Evolutionary conservation across 2,113 vertebrate species (phyloP).

Genomic region (Paratilapia polleni): DNA sequence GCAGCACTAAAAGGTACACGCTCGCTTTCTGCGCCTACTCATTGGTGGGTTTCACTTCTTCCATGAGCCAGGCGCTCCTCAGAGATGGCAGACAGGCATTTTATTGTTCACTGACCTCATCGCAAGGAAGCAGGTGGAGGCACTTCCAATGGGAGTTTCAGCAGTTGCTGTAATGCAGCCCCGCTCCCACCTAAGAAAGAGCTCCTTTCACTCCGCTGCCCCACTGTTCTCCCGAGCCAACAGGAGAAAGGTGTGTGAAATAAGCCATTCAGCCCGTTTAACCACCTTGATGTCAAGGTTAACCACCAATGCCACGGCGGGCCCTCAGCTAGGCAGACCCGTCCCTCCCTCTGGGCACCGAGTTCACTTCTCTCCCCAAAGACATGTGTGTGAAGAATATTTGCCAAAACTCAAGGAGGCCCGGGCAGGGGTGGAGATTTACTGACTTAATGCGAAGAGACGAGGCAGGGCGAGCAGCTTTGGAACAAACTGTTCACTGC

Average conservation of each 20-base stretch:
- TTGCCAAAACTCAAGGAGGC: slow-evolving; percentile 50
- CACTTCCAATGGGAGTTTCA: slow-evolving; percentile 14
- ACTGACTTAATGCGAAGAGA: slow-evolving; percentile 47
- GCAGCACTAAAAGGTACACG: background rate
- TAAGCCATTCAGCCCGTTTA: slow-evolving; percentile 54
- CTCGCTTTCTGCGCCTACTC: background rate
- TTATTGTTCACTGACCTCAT: slow-evolving; percentile 56
- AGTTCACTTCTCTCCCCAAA: slow-evolving; percentile 36
- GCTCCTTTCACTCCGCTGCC: slow-evolving; percentile 50
- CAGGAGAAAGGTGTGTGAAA: slow-evolving; percentile 46
- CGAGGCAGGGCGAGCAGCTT: slow-evolving; percentile 34
- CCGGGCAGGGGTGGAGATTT: slow-evolving; percentile 52
- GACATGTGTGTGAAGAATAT: slow-evolving; percentile 20
- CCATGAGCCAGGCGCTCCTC: slow-evolving; percentile 2
- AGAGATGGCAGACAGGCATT: slow-evolving; percentile 46
- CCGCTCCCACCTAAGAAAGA: slow-evolving; percentile 53
- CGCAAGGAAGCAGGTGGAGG: slow-evolving; percentile 65
- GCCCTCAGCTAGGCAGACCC: background rate
- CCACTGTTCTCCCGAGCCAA: slow-evolving; percentile 14
- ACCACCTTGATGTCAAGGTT: slow-evolving; percentile 35
- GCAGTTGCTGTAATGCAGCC: background rate
- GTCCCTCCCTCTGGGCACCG: slow-evolving; percentile 43
- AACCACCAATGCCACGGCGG: slow-evolving; percentile 21
- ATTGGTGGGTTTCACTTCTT: background rate
- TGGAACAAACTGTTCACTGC: slow-evolving; percentile 66